phyloP scores from a whole-genome alignment of 1,140 invertebrate genomes.

The Colletes gigas region DNA sequence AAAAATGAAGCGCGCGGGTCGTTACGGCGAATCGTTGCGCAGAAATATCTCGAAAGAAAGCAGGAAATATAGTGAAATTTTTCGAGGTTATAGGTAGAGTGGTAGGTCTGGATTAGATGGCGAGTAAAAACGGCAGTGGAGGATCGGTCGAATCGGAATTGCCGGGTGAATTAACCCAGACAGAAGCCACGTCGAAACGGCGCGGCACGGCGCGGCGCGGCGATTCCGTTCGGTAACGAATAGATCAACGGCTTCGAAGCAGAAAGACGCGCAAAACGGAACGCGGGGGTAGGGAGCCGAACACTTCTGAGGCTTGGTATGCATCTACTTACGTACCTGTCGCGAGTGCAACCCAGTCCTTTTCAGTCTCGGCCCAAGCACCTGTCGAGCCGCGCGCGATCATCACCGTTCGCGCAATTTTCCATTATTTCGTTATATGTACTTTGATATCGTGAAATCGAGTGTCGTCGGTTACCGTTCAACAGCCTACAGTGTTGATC shows the following conservation, averaged over 20 bases:
- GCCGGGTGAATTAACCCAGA: slow-evolving; percentile 26
- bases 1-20: no score
- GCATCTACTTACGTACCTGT: slow-evolving; percentile 1
- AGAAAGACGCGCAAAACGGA: not conserved
- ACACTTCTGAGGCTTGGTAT: slow-evolving; percentile 56
- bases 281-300: not conserved
- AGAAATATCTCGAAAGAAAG: no score
- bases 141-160: not conserved
- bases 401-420: not conserved
- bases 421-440: no score
- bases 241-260: slow-evolving; percentile 14
- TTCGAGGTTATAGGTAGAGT: no score
- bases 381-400: not conserved
- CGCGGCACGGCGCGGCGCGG: not conserved
- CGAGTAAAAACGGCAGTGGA: no score
- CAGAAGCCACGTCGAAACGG: not conserved
- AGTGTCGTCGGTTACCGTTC: no score
- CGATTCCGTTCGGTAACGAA: slow-evolving; percentile 27
- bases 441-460: no score
- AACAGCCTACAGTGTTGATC: no score
- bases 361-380: no score
- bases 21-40: no score
- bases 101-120: no score
- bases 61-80: no score
- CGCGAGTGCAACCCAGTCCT: not conserved